Base-by-base conservation (phyloP, 1,140 invertebrate genomes). In the Agrypnia vestita region DNA sequence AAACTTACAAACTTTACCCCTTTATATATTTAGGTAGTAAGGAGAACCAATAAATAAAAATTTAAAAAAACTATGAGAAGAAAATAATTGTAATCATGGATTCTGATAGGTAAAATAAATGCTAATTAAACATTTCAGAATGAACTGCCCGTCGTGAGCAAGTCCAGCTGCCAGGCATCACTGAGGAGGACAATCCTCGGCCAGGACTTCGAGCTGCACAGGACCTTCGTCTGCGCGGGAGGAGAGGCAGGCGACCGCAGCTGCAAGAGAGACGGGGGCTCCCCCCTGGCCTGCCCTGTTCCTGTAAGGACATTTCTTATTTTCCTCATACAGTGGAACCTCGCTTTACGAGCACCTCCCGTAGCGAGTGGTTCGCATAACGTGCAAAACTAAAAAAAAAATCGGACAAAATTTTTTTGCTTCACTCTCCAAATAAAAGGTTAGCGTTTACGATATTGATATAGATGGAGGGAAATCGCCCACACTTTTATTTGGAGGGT, bases 221-320 rank as follows among this genome's bases (percentile, higher is more conserved):
- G 89, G 0, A 92, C 92, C 43, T 95, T 96, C 85, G 90, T 95
- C 76, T 96, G 95, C 85, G 95, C 95, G 0, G 94, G 94, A 1
- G 94, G 94, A 0, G 90, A 92, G 93, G 73, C 85, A 86, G 11
- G 87, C 89, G 77, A 88, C 88, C 89, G 94, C 85, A 90, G 93
- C 46, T 91, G 94, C 91, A 90, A 82, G 84, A 0, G 93, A 86
- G 91, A 89, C 72, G 87, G 86, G 0, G 88, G 87, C 15, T 93
- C 94, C 64, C 94, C 95, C 0, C 86, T 97, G 17, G 93, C 93
- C 0, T 96, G 94, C 80, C 93, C 93, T 17, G 85, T 92, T 72
- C 85, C 86, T 76, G 89, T 88, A 74, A 71, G 56, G 78, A 49
- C 8, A 62, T 13, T 43, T 11, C 15, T 19, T 19, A 59, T 35